Evolutionary conservation across 2,888 invertebrate genomes (phyloP).

Genomic region (Sinotaia quadrata): DNA sequence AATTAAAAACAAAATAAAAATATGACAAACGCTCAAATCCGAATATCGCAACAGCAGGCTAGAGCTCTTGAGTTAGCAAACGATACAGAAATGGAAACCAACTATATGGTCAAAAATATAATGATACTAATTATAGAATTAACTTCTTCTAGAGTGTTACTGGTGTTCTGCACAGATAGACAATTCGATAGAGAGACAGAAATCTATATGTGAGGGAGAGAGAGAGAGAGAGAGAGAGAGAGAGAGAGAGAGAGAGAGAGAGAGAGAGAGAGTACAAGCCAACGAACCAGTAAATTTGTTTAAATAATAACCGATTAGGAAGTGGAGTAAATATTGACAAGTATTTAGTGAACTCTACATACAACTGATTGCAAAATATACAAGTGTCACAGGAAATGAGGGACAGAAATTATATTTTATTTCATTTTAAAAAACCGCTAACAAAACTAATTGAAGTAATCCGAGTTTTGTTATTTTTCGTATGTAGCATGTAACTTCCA

Average conservation of each 20-base stretch:
- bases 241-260: conserved; percentile 17
- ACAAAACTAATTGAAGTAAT: too few species aligned
- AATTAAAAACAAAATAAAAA: too few species aligned
- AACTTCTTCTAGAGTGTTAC: background rate
- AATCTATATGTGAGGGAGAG: background rate
- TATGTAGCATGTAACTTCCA: too few species aligned
- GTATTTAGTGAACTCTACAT: too few species aligned
- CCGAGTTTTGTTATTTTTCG: too few species aligned
- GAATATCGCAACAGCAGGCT: background rate
- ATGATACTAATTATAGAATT: background rate
- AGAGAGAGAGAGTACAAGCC: background rate
- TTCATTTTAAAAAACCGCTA: too few species aligned
- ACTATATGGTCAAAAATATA: background rate
- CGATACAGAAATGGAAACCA: background rate
- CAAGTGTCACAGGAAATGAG: too few species aligned
- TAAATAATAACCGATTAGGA: background rate
- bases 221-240: conserved; percentile 12
- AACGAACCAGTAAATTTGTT: background rate
- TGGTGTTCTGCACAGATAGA: background rate
- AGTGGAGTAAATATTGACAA: too few species aligned
- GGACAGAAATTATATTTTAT: too few species aligned
- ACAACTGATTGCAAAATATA: too few species aligned
- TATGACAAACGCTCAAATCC: too few species aligned
- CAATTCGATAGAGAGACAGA: background rate
- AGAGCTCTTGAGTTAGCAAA: background rate